Conservation (phyloP, 2,888 invertebrate species). For the Protophormia terraenovae region DNA sequence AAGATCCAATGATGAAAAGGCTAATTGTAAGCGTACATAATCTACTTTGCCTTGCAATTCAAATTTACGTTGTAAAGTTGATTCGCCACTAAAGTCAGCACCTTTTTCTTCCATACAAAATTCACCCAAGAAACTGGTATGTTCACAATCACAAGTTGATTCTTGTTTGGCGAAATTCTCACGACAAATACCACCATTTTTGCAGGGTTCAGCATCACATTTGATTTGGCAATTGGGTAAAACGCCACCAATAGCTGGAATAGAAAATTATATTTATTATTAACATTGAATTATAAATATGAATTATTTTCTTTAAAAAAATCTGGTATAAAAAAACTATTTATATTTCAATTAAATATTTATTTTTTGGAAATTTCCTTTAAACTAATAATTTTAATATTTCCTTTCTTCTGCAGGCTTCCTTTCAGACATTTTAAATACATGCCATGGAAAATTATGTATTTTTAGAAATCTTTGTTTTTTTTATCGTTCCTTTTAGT, state of each 20-base stretch:
- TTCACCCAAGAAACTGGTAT: conserved; percentile 94
- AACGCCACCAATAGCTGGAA: conserved; percentile 85
- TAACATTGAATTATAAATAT: too few species aligned
- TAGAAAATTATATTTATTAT: background rate
- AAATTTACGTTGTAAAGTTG: conserved; percentile 90
- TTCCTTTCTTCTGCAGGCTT: background rate
- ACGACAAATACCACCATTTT: conserved; percentile 92
- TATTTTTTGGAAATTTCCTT: too few species aligned
- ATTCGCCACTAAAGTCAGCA: conserved; percentile 93
- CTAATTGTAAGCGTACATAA: conserved; percentile 91
- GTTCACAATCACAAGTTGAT: conserved; percentile 93
- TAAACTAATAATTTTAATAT: background rate
- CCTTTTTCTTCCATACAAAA: conserved; percentile 94
- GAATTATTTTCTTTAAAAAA: background rate
- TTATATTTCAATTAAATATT: too few species aligned
- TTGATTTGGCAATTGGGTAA: conserved; percentile 93
- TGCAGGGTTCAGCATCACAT: conserved; percentile 93
- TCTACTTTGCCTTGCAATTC: conserved; percentile 86
- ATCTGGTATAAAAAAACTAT: too few species aligned
- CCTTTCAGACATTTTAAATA: conserved; percentile 1
- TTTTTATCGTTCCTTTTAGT: background rate
- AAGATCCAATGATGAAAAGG: conserved; percentile 91
- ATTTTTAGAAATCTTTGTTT: background rate
- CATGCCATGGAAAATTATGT: background rate
- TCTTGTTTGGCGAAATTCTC: conserved; percentile 94